Evolutionary conservation across 53 echinoderm and acorn worm species (phyloP), one percentile per base, ranked within the genome.

Genomic region (Stichopus horrens): DNA sequence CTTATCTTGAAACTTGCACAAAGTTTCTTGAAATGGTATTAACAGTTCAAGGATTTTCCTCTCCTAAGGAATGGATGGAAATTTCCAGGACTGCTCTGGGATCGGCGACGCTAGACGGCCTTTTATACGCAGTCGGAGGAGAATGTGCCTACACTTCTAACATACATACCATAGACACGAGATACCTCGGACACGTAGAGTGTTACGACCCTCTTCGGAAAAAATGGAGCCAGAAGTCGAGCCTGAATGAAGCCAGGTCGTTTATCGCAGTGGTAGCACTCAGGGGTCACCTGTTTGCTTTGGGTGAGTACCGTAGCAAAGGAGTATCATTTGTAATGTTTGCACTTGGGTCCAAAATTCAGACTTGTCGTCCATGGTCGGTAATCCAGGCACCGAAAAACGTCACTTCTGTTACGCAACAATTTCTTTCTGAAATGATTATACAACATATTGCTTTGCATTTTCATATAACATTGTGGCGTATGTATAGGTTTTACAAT

Each of bases 21-120:
- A 37, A 37, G 0, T 37, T 59, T 8, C 59, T 59, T 59, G 59
- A 4, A 1, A 59, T 59, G 11, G 59, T 59, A 59, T 9, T 20
- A 71, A 16, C 21, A 71, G 6, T 93, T 93, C 76, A 88, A 95
- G 23, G 92, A 76, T 16, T 76, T 54, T 76, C 9, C 16, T 51
- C 77, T 52, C 20, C 67, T 21, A 68, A 99, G 96, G 99, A 96
- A 84, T 93, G 94, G 79, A 99, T 99, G 99, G 90, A 91, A 10
- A 96, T 98, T 79, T 93, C 99, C 23, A 83, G 99, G 8, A 99
- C 99, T 79, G 99, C 99, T 53, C 92, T 99, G 21, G 96, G 96
- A n/a, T 95, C 94, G 8, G 96, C 96, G 4, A 94, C 93, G 16
- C 89, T 96, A 8, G 94, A 99, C 57, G 96, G 99, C 37, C 86